Evolutionary conservation across 2,797 vertebrate genomes (phyloP), one percentile per base, ranked within the genome.

Genomic region (Rhynchotus rufescens): DNA sequence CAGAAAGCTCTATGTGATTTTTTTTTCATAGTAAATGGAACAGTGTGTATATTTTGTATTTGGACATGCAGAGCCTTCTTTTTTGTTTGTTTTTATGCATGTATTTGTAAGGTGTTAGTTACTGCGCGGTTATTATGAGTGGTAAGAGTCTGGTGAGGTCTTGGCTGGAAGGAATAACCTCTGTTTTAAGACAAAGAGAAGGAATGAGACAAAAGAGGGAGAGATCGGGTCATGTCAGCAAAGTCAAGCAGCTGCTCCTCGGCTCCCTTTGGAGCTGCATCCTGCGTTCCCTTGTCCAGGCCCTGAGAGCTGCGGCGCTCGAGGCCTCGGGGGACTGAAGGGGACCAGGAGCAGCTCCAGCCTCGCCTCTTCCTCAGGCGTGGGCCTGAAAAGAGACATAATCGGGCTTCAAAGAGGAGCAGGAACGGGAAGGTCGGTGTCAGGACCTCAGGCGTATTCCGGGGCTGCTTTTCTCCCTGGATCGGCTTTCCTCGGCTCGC

Each of bases 391-490:
- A 96, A 95, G 96, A 96, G 96, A 74, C 0, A 64, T 97, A 95
- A 94, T 97, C 95, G 88, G 89, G 93, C 96, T 97, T 97, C 96
- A 97, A 96, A 97, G 95, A 95, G 71, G 76, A 93, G 94, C 93
- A 95, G 82, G 93, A 96, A 94, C 56, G 54, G 82, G 94, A 69
- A 92, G 95, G 96, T 96, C 88, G 19, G 89, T 94, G 96, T 95
- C 95, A 49, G 0, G 86, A 97, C 95, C 95, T 90, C 69, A 80
- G 95, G 40, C 89, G 52, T 92, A 92, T 94, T 95, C 88, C 44
- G 80, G 79, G 92, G 92, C 95, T 75, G 94, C 94, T 92, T 96
- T 94, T 93, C 89, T 94, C 80, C 86, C 44, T 76, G 0, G 2
- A 2, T 3, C 22, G 47, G 60, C 81, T 92, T 6, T 42, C 93